Evolutionary conservation across 2,888 invertebrate genomes (phyloP).

Genomic region (Notocelia uddmanniana): DNA sequence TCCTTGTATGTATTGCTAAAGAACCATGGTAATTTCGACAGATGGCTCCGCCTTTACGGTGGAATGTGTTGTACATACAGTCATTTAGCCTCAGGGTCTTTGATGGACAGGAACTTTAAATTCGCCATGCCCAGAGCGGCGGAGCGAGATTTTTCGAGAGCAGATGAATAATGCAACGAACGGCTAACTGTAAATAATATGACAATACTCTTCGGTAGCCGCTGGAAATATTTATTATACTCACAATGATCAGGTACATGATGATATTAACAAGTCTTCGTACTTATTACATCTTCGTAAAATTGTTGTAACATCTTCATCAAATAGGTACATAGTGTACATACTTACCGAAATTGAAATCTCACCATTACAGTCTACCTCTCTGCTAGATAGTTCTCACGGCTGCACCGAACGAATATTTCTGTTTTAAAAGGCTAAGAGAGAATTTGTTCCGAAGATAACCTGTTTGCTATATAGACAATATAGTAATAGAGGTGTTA

Average conservation of each 20-base stretch:
- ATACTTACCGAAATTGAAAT: too few species aligned
- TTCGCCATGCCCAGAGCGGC: slow-evolving; percentile 30
- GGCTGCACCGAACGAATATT: too few species aligned
- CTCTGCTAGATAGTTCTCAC: too few species aligned
- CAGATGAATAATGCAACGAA: slow-evolving; percentile 39
- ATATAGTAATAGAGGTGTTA: too few species aligned
- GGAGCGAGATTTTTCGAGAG: slow-evolving; percentile 31
- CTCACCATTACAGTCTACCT: too few species aligned
- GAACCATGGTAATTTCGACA: background rate
- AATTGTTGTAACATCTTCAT: background rate
- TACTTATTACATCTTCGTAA: background rate
- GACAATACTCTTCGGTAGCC: slow-evolving; percentile 40
- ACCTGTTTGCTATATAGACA: too few species aligned
- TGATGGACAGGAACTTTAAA: slow-evolving; percentile 29
- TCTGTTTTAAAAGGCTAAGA: too few species aligned
- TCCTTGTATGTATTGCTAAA: background rate
- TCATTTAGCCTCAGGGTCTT: background rate
- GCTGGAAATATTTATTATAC: slow-evolving; percentile 17
- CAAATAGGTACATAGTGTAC: too few species aligned
- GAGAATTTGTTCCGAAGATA: too few species aligned
- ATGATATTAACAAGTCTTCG: background rate
- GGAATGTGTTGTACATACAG: background rate
- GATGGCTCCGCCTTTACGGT: background rate
- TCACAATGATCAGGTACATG: background rate
- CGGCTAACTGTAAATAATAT: slow-evolving; percentile 39